Base-by-base conservation (phyloP, 64 coral and sea anemone genomes). In the Dendronephthya gigantea region DNA sequence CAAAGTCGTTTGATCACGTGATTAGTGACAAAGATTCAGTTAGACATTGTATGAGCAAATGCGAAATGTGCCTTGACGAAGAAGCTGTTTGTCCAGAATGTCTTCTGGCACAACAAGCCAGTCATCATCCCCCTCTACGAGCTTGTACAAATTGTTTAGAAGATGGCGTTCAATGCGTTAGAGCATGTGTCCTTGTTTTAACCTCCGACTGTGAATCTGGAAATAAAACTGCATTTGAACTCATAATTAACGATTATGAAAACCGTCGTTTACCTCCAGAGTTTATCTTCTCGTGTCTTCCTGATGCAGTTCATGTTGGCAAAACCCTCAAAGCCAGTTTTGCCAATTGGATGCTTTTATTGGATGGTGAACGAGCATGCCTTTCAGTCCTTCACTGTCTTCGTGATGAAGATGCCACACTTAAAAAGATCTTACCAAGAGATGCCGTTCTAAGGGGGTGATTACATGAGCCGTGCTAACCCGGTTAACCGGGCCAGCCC, bases 291-390 rank as follows among this genome's bases (percentile, higher is more conserved):
- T 17, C 50, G 48, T 86, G 36, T 47, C 49, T 89, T 66, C 75
- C 91, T 68, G 90, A 91, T 88, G 59, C 58, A 4, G 90, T 88
- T 15, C 90, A 92, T 56, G 86, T 88, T 23, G 90, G 90, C 1
- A 92, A 85, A 81, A 92, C 48, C 10, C 35, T 88, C 16, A 92
- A 92, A 39, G 84, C 65, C 19, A 88, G 69, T 52, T 92, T 88
- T 15, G 50, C 62, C 23, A 92, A 92, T 36, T 92, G 90, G 90
- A 51, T 88, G n/a, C 13, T 92, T 1, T 47, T 88, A 7, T 49
- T 88, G 27, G 33, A 85, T 23, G 86, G 34, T 34, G 90, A 83
- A 55, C 45, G 49, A 37, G 48, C 31, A 15, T 75, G 62, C 35
- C 83, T 92, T n/a, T 39, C 48, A 56, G 30, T 92, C 33, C 30